Evolutionary conservation across 2,797 vertebrate species (phyloP), one percentile per base, ranked within the genome.

Genomic region (Galagoides demidoff): DNA sequence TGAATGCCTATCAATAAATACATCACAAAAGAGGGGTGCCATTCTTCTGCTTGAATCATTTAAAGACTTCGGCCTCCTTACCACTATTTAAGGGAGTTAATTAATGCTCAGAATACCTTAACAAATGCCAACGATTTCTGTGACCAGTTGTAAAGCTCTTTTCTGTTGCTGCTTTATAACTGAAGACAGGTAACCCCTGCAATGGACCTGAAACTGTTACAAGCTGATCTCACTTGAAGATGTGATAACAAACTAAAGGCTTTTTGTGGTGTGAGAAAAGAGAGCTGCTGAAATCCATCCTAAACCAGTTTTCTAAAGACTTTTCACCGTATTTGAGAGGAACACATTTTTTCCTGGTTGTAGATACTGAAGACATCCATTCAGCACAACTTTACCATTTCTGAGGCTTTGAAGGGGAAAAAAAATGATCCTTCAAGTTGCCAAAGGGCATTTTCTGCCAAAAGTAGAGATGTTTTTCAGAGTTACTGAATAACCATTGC

Each of bases 171-270:
- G 59, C 10, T 89, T 71, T 89, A 19, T 45, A 77, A 31, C 8
- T 55, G 22, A 81, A 92, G 31, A 22, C 70, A 34, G 77, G 49
- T 82, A 94, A 94, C n/a, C 71, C 45, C 14, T 89, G 49, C 70
- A 81, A n/a, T 2, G 34, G 78, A 96, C 63, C 45, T 88, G 61
- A 92, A 96, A 97, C 63, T 59, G 90, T 91, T 52, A 74, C 29
- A 73, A 92, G 66, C 71, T 96, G 94, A 95, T 93, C 31, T 70
- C 66, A 63, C 87, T 92, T 89, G 34, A 96, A 93, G 79, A 96
- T 74, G 84, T 1, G 78, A 91, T 66, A 89, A 91, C 57, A 96
- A 95, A 92, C 20, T 92, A 91, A 39, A 94, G 29, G 59, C 29
- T 70, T 96, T 84, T 63, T 95, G 57, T 77, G 88, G 27, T 88